Conservation (phyloP, 2,797 vertebrate genomes). For the Sebastes matsubarae region DNA sequence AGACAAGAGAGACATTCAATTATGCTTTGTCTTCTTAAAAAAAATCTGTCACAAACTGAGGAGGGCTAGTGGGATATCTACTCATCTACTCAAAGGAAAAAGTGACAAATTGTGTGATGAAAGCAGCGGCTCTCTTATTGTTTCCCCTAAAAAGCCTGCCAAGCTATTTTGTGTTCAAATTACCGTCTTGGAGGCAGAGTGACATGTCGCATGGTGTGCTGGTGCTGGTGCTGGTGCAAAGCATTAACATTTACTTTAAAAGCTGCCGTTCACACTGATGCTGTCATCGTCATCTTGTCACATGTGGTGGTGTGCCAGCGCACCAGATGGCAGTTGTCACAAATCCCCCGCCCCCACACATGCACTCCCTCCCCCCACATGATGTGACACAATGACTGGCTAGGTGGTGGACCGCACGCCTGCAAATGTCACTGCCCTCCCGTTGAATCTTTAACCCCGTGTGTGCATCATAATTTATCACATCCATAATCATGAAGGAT, state of each 20-base stretch:
- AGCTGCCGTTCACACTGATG: slow-evolving; percentile 58
- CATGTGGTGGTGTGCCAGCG: slow-evolving; percentile 62
- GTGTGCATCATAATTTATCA: slow-evolving; percentile 52
- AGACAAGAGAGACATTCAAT: slow-evolving; percentile 43
- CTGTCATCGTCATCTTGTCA: slow-evolving; percentile 68
- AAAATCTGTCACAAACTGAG: slow-evolving; percentile 42
- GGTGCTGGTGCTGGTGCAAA: slow-evolving; percentile 17
- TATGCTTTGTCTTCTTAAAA: slow-evolving; percentile 42
- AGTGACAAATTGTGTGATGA: slow-evolving; percentile 54
- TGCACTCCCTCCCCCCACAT: slow-evolving; percentile 42
- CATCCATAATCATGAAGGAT: slow-evolving; percentile 59
- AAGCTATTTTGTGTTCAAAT: slow-evolving; percentile 58
- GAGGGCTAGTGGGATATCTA: slow-evolving; percentile 53
- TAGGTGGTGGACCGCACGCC: slow-evolving; percentile 48
- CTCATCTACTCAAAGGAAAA: slow-evolving; percentile 51
- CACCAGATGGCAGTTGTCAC: slow-evolving; percentile 77
- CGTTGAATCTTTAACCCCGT: slow-evolving; percentile 38
- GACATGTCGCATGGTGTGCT: slow-evolving; percentile 48
- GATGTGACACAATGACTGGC: slow-evolving; percentile 62
- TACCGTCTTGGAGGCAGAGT: slow-evolving; percentile 55
- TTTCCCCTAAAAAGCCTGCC: slow-evolving; percentile 50
- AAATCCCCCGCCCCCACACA: slow-evolving; percentile 65
- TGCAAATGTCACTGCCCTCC: slow-evolving; percentile 32
- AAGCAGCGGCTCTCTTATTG: slow-evolving; percentile 53
- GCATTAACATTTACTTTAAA: slow-evolving; percentile 35